These are phyloP conservation scores for Athalia circularis DNA, from an alignment of 2,888 invertebrate species.

Conservation along the genomic window DNA sequence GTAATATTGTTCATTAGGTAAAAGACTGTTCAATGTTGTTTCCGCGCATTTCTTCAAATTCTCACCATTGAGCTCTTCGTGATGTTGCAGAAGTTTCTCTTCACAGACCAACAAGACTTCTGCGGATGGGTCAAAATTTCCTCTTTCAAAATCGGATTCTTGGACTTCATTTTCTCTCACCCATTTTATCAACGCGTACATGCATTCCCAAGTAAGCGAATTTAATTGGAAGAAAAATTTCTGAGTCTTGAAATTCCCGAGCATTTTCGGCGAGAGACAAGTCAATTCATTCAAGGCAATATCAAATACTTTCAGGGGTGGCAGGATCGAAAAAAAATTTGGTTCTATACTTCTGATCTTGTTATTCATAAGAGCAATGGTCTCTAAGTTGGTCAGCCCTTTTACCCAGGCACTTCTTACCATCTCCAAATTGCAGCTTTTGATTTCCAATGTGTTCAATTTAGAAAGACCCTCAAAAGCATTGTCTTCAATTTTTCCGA, in stretches of 20 bases:
- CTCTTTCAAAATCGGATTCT: not conserved
- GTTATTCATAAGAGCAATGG: slow-evolving; percentile 32
- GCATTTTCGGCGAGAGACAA: slow-evolving; percentile 47
- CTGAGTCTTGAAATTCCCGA: slow-evolving; percentile 23
- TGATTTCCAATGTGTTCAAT: slow-evolving; percentile 47
- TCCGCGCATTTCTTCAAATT: slow-evolving; percentile 6
- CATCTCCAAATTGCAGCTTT: slow-evolving; percentile 46
- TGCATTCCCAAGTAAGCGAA: slow-evolving; percentile 1
- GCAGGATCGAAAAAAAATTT: slow-evolving; percentile 49
- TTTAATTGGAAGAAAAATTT: not conserved
- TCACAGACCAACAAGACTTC: slow-evolving; percentile 10
- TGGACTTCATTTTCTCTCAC: not conserved
- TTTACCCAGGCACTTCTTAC: slow-evolving; percentile 51
- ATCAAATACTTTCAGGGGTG: slow-evolving; percentile 48
- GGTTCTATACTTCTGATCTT: slow-evolving; percentile 49
- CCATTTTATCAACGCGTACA: not conserved
- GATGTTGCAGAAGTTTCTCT: not conserved
- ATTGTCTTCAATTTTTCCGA: slow-evolving; percentile 50
- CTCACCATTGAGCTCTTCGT: not conserved
- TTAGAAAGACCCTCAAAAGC: slow-evolving; percentile 48
- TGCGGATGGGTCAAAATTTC: slow-evolving; percentile 4
- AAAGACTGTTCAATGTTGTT: not conserved
- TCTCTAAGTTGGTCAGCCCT: slow-evolving; percentile 48
- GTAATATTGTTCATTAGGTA: slow-evolving; percentile 8
- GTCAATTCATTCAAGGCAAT: slow-evolving; percentile 49